Evolutionary conservation across 2,797 vertebrate species (phyloP), one percentile per base, ranked within the genome.

Genomic region (Gymnothorax javanicus): DNA sequence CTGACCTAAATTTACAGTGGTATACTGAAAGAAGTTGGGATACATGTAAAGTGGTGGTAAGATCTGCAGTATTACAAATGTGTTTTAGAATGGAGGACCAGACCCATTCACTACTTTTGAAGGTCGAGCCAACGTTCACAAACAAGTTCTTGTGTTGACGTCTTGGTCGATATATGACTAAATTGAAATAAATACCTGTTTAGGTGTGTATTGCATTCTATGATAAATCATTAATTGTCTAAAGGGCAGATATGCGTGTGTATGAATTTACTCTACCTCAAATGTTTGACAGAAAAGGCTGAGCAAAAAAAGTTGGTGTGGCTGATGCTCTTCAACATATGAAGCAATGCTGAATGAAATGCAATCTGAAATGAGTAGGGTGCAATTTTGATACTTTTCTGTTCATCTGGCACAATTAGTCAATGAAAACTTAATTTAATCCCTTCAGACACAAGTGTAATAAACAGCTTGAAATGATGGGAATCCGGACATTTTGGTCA

Each of bases 1-100:
- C 96, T 97, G 95, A 97, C 97, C 96, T 97, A 95, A 97, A 97
- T 98, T 98, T 97, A 97, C 97, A 97, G 94, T 96, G 91, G 94
- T 93, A 96, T 96, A 93, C 97, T 97, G 96, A 97, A 90, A 92
- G 94, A 95, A 95, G 96, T 96, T 94, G 93, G 96, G 96, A 93
- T 95, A 89, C 27, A 87, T 89, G 92, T 91, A 84, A 87, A 64
- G 11, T 88, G 91, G 91, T 94, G 86, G 90, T 94, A 94, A 86
- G 87, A 93, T 93, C 62, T 64, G 59, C 52, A 69, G 20, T 83
- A 58, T 71, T 86, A 62, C n/a, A 60, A 57, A 86, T 27, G 87
- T 75, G 71, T 84, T 52, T 23, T 20, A 56, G 50, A 56, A 52
- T 13, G 27, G 59, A 52, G 59, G 62, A 20, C 11, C 43, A 11